Evolutionary conservation across 2,888 invertebrate species (phyloP), one percentile per base, ranked within the genome.

Genomic region (Acronicta alni): DNA sequence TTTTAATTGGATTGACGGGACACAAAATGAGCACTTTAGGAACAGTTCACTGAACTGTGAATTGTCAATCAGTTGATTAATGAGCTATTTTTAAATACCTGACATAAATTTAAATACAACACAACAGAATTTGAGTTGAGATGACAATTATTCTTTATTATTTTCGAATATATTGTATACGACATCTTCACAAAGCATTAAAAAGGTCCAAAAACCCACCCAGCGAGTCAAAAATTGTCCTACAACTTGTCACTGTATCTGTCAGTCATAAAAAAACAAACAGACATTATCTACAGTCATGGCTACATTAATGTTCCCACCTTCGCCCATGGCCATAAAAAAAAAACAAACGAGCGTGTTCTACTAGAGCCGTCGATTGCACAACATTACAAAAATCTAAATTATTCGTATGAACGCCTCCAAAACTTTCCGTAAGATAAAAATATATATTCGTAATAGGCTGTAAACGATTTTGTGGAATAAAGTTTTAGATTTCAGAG

Each of bases 341-440:
- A 48, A 42, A 23, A n/a, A n/a, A 20, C 41, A 41, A 42, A 23
- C 41, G 18, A 39, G 15, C 54, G n/a, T 20, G 72, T 47, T 46
- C 41, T n/a, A 16, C 14, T 15, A 38, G 39, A 18, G 15, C 9
- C 17, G 15, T 7, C 17, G 51, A 47, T 67, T 67, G 67, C 59
- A 32, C 46, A 71, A 66, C 15, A 51, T 58, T 71, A 10, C 26
- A 47, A 14, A 68, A 6, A 54, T 39, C 18, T n/a, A 14, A 37
- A 51, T 49, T 49, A 39, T 10, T 9, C 16, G 26, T 23, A 23
- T 15, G 4, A 7, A 43, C 30, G 26, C 20, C n/a, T 35, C n/a
- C 17, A 12, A 9, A 35, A 44, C 10, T 44, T 38, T 53, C 44
- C 26, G n/a, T 26, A 26, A 53, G 44, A 37, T 44, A 17, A 41